Evolutionary conservation across 1,140 invertebrate species (phyloP), one percentile per base, ranked within the genome.

Genomic region (Drosophila seguyi): DNA sequence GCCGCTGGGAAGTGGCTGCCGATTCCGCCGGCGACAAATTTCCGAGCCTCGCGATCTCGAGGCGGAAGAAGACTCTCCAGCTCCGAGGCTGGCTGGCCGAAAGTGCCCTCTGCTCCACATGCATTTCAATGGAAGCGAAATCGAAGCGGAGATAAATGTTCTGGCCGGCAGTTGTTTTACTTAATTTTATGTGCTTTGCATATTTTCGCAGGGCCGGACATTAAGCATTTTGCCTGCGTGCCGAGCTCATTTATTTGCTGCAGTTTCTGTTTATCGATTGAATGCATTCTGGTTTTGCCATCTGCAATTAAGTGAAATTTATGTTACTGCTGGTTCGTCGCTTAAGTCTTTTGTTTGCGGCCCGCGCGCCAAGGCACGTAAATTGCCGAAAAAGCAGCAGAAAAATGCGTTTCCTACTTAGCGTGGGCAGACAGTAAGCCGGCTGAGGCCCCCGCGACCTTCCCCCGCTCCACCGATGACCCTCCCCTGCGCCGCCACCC

Each of bases 151-250:
- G 81, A 85, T 88, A 81, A 88, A 90, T 73, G 81, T 88, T 90
- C 80, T 87, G 68, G 58, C 20, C 45, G 34, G 71, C 58, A 52
- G 75, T 87, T 72, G 69, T 74, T 83, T 81, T 88, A 42, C 78
- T 90, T 90, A 73, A 90, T 90, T 90, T 90, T 90, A 90, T 90
- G 85, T 90, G 84, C 84, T 83, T 88, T 88, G 84, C 84, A 87
- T 87, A 88, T 73, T 77, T 88, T 75, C 36, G 8, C 36, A 14
- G 36, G 34, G 18, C 45, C 20, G 25, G 57, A 68, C 81, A 88
- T 88, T 88, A 90, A 88, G 77, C 80, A 88, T 88, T 90, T 88
- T 61, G 77, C 50, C 63, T 78, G 84, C 84, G 85, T 90, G 84
- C 87, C 77, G 84, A 69, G 73, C 84, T 90, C 84, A 81, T 85